Base-by-base conservation (phyloP, 2,888 invertebrate species). In the Hipparchia semele region DNA sequence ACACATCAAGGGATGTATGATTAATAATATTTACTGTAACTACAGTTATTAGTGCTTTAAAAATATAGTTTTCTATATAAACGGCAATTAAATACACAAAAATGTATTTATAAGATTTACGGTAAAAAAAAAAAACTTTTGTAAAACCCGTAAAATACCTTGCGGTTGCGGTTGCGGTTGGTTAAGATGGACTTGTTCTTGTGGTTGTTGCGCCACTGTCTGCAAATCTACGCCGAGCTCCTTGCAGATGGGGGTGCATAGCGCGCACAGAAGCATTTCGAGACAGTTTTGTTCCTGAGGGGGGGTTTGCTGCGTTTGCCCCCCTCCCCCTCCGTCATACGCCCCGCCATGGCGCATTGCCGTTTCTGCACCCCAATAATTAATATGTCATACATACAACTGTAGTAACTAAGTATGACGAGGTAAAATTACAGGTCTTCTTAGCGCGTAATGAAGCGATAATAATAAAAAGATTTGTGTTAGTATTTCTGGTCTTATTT, bases 191-290 rank as follows among this genome's bases (percentile, higher is more conserved):
- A 93, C 79, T 73, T 92, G 92, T 23, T 92, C 90, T 13, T 89
- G 86, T 13, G 89, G 86, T 39, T 87, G 90, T 6, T 82, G 81
- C 6, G 83, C 82, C 67, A 87, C 39, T 68, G 91, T 92, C 70
- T 91, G 88, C 70, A 94, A 79, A 66, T 94, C 93, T 0, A 94
- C 79, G 9, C 94, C 94, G 56, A 94, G 2, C 83, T 94, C 94
- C 87, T 94, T 94, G 86, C 94, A 94, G 79, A 94, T 90, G 72
- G 94, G 94, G 0, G 90, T 69, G 83, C 94, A 94, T 2, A 94
- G 87, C 0, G 93, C 91, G 65, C 94, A 94, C 66, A 94, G 88
- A 73, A 94, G 82, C 76, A 91, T 91, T 70, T 94, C 94, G 6
- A 94, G 86, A 71, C 92, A 94, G 81, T 86, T 83, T 78, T 87